phyloP scores from a whole-genome alignment of 1,140 invertebrate species.

The Drosophila melanogaster region Release_6_plus_ISO1_MT NT_037436.4:2790501-2791000 shows the following conservation, averaged over 20 bases:
- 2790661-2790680: conserved; percentile 86
- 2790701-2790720: conserved; percentile 92
- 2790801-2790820: conserved; percentile 61
- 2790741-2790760: conserved; percentile 91
- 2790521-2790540: conserved; percentile 65
- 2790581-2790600: conserved; percentile 25
- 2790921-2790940: conserved; percentile 84
- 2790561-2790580: conserved; percentile 8
- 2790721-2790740: conserved; percentile 91
- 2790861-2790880: conserved; percentile 81
- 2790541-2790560: conserved; percentile 25
- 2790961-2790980: conserved; percentile 73
- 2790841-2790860: conserved; percentile 52
- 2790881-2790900: conserved; percentile 82
- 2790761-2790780: conserved; percentile 88
- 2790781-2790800: conserved; percentile 86
- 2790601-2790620: conserved; percentile 60
- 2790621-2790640: conserved; percentile 80
- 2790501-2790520: conserved; percentile 38
- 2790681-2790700: conserved; percentile 90
- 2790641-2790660: conserved; percentile 84
- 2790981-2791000: conserved; percentile 72
- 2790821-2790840: conserved; percentile 30
- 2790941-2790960: conserved; percentile 84
- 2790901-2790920: conserved; percentile 84